Percentiles rank a stretch among this genome's conserved stretches.
phyloP scores from a whole-genome alignment of 2,888 invertebrate species.

The Acrobeloides nanus region DNA sequence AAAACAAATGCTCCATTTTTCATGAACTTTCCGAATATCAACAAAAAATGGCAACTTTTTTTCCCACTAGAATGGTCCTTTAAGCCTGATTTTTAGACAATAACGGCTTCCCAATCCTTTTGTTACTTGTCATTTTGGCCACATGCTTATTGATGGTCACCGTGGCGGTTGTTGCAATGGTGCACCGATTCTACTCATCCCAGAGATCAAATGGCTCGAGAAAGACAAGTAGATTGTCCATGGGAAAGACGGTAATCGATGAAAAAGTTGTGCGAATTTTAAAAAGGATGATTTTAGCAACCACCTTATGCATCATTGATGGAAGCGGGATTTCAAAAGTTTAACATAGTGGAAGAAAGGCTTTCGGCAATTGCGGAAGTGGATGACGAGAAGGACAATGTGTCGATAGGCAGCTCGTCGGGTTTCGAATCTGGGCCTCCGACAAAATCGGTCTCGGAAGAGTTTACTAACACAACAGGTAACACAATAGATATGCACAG shows the following conservation, averaged over 20 bases:
- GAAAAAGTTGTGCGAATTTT: too few relatives aligned
- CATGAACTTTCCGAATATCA: too few relatives aligned
- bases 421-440: conserved; percentile 9
- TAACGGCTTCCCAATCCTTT: conserved; percentile 14
- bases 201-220: conserved; percentile 17
- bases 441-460: too few relatives aligned
- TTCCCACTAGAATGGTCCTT: too few relatives aligned
- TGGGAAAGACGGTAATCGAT: conserved; percentile 7
- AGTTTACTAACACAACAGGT: too few relatives aligned
- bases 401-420: conserved; percentile 3
- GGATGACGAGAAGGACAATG: conserved; percentile 15
- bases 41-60: too few relatives aligned
- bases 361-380: conserved; percentile 19
- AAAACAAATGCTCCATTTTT: too few relatives aligned
- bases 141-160: conserved; percentile 19
- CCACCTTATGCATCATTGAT: too few relatives aligned
- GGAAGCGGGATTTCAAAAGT: too few relatives aligned
- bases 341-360: conserved; percentile 10
- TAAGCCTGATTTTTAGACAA: conserved; percentile 10
- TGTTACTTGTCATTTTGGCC: conserved; percentile 17
- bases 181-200: conserved; percentile 17
- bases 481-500: too few relatives aligned
- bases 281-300: too few relatives aligned
- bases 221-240: conserved; percentile 1
- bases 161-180: conserved; percentile 15